These are phyloP conservation scores for Patella pellucida DNA, from an alignment of 2,888 invertebrate genomes.

Conservation along the genomic window DNA sequence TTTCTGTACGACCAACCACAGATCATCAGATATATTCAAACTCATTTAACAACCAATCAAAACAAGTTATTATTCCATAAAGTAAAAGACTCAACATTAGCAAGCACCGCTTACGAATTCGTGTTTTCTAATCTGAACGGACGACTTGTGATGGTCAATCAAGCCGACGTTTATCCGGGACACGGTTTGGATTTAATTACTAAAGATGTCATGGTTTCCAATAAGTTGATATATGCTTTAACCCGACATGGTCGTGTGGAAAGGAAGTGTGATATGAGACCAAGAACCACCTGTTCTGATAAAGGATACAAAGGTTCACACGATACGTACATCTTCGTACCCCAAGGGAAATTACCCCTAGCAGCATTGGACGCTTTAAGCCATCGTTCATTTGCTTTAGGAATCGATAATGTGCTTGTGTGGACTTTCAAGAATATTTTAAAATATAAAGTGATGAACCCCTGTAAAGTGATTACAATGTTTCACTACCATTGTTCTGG, in stretches of 20 bases:
- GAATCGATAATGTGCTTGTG: conserved; percentile 18
- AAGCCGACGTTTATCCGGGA: conserved; percentile 24
- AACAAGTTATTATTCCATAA: conserved; percentile 4
- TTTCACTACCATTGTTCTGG: conserved; percentile 23
- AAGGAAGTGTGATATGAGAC: conserved; percentile 17
- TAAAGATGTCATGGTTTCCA: neutral
- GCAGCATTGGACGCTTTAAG: neutral
- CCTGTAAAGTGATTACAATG: conserved; percentile 21
- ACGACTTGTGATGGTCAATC: conserved; percentile 21
- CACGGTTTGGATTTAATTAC: conserved; percentile 17
- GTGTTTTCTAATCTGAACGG: conserved; percentile 13
- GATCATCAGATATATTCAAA: neutral
- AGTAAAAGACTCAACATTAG: neutral
- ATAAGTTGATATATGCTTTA: conserved; percentile 20
- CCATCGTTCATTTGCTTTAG: neutral
- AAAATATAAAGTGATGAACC: conserved; percentile 20
- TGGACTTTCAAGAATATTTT: conserved; percentile 21
- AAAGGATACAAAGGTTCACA: conserved; percentile 17
- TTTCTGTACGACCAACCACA: conserved; percentile 15
- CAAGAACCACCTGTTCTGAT: neutral
- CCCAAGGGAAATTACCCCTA: neutral
- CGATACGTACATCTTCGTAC: conserved; percentile 23
- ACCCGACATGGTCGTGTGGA: conserved; percentile 20
- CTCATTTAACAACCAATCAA: neutral
- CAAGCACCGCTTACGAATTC: conserved; percentile 12